phyloP scores from a whole-genome alignment of 2,797 vertebrate species.

The Coregonus ussuriensis region DNA sequence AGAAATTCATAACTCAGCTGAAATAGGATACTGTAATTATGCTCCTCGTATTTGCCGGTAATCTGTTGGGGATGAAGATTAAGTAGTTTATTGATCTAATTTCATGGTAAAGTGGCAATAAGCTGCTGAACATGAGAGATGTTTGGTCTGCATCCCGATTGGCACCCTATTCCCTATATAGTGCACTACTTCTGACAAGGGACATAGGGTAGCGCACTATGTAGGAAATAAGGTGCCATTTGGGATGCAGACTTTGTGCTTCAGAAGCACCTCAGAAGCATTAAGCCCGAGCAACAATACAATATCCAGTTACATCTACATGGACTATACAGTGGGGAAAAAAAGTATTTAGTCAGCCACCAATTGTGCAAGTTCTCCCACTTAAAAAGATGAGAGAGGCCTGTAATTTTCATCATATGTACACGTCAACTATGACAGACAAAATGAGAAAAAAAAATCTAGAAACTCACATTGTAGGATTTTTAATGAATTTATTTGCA shows the following conservation, averaged over 20 bases:
- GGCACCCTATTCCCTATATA: background rate
- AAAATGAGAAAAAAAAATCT: too few relatives aligned
- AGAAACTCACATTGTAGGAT: too few relatives aligned
- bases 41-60: constrained; percentile 29
- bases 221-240: background rate
- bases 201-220: background rate
- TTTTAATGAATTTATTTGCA: too few relatives aligned
- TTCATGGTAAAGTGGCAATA: constrained; percentile 46
- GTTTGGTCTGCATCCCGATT: background rate
- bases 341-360: too few relatives aligned
- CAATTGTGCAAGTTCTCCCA: too few relatives aligned
- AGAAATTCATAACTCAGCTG: constrained; percentile 45
- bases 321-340: too few relatives aligned
- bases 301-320: constrained; percentile 27
- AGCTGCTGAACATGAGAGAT: constrained; percentile 4
- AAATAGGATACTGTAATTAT: constrained; percentile 40
- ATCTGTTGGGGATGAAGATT: constrained; percentile 47
- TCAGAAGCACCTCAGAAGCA: background rate
- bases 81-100: constrained; percentile 48
- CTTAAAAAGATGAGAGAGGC: too few relatives aligned
- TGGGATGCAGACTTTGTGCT: background rate
- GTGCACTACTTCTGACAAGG: background rate
- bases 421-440: too few relatives aligned
- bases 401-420: too few relatives aligned
- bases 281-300: constrained; percentile 4